Evolutionary conservation across 2,113 vertebrate species (phyloP).

Genomic region (Lonchura striata): DNA sequence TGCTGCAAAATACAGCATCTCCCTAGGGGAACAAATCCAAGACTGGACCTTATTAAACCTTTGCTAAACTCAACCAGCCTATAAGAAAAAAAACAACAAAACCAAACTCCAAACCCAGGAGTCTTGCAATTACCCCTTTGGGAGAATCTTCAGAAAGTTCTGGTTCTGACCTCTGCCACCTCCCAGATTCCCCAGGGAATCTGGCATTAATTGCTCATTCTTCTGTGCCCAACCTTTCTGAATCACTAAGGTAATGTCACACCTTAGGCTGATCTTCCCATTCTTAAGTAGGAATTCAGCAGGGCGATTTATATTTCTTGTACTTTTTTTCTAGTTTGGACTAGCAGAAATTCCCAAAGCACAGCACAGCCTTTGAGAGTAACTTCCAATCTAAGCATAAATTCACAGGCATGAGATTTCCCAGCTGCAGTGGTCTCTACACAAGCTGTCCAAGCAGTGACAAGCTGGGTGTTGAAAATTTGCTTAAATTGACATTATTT

Average conservation of each 20-base stretch:
- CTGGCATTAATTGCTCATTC: not conserved
- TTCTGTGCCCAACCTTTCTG: not conserved
- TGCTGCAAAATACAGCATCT: not conserved
- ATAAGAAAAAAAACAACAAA: not conserved
- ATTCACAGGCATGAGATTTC: not conserved
- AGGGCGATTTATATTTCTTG: not conserved
- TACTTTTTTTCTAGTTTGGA: not conserved
- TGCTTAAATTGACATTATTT: not conserved
- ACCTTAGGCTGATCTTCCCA: not conserved
- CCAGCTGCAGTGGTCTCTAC: not conserved
- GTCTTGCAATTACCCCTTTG: not conserved
- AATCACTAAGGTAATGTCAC: not conserved
- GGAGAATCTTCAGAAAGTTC: not conserved
- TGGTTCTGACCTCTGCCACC: not conserved
- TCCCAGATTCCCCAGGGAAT: not conserved
- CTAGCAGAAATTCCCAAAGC: not conserved
- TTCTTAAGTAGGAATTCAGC: not conserved
- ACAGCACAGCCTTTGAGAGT: not conserved
- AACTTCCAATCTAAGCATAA: not conserved
- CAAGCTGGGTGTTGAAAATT: not conserved
- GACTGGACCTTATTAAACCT: not conserved
- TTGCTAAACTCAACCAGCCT: not conserved
- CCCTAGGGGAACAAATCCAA: not conserved
- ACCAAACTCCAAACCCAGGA: not conserved
- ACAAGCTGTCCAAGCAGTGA: not conserved